phyloP scores from a whole-genome alignment of 2,113 vertebrate species.

The Merops nubicus region DNA sequence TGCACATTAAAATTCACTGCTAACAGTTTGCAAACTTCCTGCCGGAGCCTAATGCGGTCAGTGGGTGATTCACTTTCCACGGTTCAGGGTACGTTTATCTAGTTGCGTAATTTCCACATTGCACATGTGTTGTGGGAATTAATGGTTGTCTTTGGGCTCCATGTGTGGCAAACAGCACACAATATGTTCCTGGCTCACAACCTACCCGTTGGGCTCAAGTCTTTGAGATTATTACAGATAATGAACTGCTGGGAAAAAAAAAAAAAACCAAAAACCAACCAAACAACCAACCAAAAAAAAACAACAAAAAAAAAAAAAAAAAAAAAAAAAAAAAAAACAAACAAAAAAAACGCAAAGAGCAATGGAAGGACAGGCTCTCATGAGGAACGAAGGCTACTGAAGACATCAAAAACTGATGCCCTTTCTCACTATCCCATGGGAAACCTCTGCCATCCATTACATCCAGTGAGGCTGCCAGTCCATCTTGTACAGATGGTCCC shows the following conservation, averaged over 20 bases:
- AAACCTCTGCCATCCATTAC: background rate
- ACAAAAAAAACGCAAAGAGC: too few relatives aligned
- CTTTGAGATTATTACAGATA: background rate
- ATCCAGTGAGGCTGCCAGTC: background rate
- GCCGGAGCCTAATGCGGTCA: background rate
- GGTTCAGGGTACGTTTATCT: background rate
- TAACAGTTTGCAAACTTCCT: background rate
- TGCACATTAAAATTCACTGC: background rate
- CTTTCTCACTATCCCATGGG: background rate
- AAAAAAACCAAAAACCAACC: too few relatives aligned
- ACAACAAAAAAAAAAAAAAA: too few relatives aligned
- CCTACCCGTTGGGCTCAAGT: background rate
- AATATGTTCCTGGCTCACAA: background rate
- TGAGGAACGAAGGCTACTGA: background rate
- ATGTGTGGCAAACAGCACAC: accelerated
- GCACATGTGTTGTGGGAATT: background rate
- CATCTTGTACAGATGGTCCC: background rate
- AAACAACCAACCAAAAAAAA: too few relatives aligned
- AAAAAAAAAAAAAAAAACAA: too few relatives aligned
- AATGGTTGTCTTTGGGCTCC: background rate
- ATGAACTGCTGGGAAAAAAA: background rate
- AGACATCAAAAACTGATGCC: background rate
- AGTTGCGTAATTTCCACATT: background rate
- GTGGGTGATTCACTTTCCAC: background rate
- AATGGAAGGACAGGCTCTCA: accelerated